phyloP scores from a whole-genome alignment of 2,888 invertebrate genomes.

The Drosophila hamatofila region DNA sequence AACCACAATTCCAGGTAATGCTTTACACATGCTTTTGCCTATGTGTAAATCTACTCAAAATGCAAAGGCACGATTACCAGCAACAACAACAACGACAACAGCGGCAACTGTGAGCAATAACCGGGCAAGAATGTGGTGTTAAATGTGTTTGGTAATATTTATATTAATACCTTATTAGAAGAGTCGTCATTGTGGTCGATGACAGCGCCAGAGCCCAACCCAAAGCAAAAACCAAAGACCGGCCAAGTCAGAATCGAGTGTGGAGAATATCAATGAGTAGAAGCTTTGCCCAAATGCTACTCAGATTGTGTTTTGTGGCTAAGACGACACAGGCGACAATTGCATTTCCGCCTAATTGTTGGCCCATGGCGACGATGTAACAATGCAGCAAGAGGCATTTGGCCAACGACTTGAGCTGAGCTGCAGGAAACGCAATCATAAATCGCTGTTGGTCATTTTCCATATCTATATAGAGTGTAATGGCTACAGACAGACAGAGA shows the following conservation, averaged over 20 bases:
- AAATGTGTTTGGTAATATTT: constrained; percentile 62
- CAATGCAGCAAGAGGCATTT: constrained; percentile 26
- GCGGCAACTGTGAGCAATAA: constrained; percentile 47
- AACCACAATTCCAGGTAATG: constrained; percentile 11
- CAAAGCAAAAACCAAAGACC: constrained; percentile 20
- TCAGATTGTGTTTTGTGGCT: constrained; percentile 7
- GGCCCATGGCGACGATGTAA: constrained; percentile 54
- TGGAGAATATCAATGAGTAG: constrained; percentile 75
- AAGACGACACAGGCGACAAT: constrained; percentile 57
- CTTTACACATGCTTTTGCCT: constrained; percentile 11
- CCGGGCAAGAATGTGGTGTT: constrained; percentile 49
- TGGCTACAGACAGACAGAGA: background rate
- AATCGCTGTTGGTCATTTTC: constrained; percentile 64
- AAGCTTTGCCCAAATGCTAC: constrained; percentile 6
- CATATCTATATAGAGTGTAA: constrained; percentile 5
- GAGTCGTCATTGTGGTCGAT: constrained; percentile 46
- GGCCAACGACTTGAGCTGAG: constrained; percentile 1
- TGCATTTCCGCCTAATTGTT: constrained; percentile 69
- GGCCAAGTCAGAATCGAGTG: constrained; percentile 25
- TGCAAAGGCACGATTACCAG: constrained; percentile 62
- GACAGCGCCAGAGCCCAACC: constrained; percentile 31
- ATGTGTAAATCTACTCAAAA: constrained; percentile 54
- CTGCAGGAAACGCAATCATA: constrained; percentile 72
- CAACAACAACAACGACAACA: constrained; percentile 32
- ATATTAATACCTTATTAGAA: constrained; percentile 81